phyloP scores from a whole-genome alignment of 2,888 invertebrate species.

The Branchellion lobata region DNA sequence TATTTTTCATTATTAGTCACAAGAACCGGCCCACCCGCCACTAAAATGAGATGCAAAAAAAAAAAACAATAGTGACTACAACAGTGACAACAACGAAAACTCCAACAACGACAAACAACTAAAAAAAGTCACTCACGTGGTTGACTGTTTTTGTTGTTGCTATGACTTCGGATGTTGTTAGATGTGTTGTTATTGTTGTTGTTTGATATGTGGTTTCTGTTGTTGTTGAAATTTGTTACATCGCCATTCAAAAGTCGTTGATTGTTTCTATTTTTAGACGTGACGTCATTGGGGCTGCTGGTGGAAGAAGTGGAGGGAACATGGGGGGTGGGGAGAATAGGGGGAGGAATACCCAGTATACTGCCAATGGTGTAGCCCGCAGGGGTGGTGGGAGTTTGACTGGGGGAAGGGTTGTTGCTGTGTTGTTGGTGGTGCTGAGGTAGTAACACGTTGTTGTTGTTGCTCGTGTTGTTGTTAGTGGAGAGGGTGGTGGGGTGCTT shows the following conservation, averaged over 20 bases:
- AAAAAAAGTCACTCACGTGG: background rate
- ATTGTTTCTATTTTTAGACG: background rate
- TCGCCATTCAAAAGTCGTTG: background rate
- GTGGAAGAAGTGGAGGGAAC: background rate
- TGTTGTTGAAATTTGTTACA: background rate
- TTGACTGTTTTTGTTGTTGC: constrained; percentile 6
- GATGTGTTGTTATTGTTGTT: constrained; percentile 14
- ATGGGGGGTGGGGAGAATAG: background rate
- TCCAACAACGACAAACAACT: too few relatives aligned
- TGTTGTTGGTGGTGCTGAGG: constrained; percentile 41
- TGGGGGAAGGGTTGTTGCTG: constrained; percentile 12
- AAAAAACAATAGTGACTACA: too few relatives aligned
- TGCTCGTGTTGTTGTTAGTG: constrained; percentile 10
- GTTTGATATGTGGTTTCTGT: background rate
- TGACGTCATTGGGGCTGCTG: background rate
- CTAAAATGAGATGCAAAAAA: too few relatives aligned
- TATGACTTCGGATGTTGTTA: background rate
- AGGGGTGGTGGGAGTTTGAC: constrained; percentile 30
- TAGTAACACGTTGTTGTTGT: constrained; percentile 28
- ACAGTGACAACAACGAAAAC: too few relatives aligned
- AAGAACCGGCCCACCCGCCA: too few relatives aligned
- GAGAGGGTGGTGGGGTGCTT: constrained; percentile 64
- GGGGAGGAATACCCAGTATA: constrained; percentile 43
- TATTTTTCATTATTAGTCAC: too few relatives aligned
- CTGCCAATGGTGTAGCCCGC: constrained; percentile 44